phyloP scores from a whole-genome alignment of 2,888 invertebrate genomes.

The Ophion costatus region DNA sequence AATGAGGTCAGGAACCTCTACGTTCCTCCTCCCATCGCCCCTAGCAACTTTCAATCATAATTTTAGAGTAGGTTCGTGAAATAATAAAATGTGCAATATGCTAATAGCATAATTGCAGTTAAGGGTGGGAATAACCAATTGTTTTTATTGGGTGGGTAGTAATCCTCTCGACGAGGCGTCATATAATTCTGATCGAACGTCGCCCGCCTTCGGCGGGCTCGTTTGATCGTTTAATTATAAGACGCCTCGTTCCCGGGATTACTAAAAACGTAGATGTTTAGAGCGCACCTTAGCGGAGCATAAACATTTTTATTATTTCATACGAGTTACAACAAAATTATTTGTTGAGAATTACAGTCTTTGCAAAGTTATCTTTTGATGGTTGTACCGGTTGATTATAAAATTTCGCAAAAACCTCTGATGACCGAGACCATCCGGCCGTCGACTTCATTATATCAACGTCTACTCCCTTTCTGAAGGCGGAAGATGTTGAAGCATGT shows the following conservation, averaged over 20 bases:
- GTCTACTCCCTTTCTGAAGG: constrained; percentile 28
- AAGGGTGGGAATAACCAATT: neutral
- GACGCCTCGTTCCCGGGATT: neutral
- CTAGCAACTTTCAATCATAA: neutral
- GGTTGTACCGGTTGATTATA: neutral
- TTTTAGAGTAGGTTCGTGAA: neutral
- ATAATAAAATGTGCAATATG: neutral
- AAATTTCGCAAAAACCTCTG: constrained; percentile 34
- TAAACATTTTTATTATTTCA: neutral
- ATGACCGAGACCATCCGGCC: constrained; percentile 53
- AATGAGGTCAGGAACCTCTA: neutral
- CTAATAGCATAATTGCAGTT: neutral
- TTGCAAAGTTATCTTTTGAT: neutral
- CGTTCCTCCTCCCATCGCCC: neutral
- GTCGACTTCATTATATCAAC: constrained; percentile 39
- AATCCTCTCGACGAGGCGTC: neutral
- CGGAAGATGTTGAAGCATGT: constrained; percentile 57
- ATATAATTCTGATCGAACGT: neutral
- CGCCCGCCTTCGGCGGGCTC: neutral
- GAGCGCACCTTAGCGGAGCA: neutral
- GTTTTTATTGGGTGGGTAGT: neutral
- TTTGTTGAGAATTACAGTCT: neutral
- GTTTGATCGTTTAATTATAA: constrained; percentile 6
- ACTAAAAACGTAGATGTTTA: constrained; percentile 12
- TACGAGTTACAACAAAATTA: neutral